These are phyloP conservation scores for Corythaeola cristata DNA, from an alignment of 2,113 vertebrate genomes.

Conservation along the genomic window DNA sequence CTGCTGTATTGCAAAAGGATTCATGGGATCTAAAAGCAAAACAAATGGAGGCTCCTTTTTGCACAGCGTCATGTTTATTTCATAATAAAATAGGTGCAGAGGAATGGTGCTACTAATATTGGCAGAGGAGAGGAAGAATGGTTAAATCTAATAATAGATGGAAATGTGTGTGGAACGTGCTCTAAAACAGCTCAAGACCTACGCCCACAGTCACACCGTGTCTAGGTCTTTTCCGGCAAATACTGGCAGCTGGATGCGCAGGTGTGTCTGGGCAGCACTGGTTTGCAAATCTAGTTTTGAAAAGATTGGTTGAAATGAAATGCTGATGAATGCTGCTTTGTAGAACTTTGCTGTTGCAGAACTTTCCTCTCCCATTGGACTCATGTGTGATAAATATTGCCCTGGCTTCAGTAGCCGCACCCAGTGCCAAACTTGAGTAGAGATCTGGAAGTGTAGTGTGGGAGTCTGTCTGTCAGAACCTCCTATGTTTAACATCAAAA, in stretches of 20 bases:
- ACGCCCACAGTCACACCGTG: background rate
- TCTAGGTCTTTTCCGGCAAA: background rate
- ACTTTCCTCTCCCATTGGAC: background rate
- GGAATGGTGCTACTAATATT: background rate
- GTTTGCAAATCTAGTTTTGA: background rate
- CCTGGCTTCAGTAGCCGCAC: background rate
- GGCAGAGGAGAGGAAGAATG: background rate
- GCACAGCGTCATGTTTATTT: background rate
- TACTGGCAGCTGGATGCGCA: background rate
- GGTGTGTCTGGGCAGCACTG: background rate
- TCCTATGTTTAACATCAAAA: background rate
- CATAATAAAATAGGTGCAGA: background rate
- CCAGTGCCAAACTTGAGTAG: background rate
- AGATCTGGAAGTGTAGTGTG: background rate
- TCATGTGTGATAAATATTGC: background rate
- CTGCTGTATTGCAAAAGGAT: background rate
- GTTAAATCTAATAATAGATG: background rate
- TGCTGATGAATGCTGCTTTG: background rate
- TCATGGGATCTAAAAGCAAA: background rate
- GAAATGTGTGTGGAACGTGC: background rate
- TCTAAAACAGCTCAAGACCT: background rate
- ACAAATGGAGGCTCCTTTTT: background rate
- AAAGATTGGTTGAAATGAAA: background rate
- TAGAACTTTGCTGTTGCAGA: background rate
- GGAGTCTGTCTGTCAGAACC: background rate